phyloP scores from a whole-genome alignment of 2,888 invertebrate species.

The Cheilosia variabilis region DNA sequence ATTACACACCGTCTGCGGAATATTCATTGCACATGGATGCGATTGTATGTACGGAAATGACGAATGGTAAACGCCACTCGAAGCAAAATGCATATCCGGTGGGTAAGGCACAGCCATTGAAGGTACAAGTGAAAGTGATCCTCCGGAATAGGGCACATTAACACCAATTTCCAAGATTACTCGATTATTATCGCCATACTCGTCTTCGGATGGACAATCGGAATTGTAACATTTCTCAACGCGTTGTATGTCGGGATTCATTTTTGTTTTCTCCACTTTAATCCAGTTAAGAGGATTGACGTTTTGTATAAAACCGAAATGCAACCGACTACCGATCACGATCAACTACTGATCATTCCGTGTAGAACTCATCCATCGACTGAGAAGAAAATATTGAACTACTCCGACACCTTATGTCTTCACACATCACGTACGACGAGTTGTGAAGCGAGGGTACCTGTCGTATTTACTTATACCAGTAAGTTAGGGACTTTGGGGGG shows the following conservation, averaged over 20 bases:
- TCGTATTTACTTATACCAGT: conserved; percentile 55
- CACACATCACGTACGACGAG: conserved; percentile 21
- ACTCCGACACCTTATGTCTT: conserved; percentile 28
- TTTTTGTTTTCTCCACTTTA: background rate
- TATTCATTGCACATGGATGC: conserved; percentile 76
- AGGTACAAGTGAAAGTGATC: conserved; percentile 41
- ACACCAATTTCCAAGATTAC: conserved; percentile 67
- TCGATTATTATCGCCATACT: conserved; percentile 55
- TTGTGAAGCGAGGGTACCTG: conserved; percentile 39
- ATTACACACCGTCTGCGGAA: conserved; percentile 81
- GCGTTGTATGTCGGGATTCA: conserved; percentile 53
- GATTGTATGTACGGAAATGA: conserved; percentile 62
- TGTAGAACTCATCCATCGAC: conserved; percentile 54
- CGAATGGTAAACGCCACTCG: conserved; percentile 34
- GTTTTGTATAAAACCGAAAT: conserved; percentile 1
- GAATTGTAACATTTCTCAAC: conserved; percentile 52
- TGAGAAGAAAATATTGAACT: conserved; percentile 46
- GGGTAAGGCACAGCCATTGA: conserved; percentile 46
- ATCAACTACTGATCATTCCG: conserved; percentile 43
- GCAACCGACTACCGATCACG: conserved; percentile 41
- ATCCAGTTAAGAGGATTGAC: conserved; percentile 21
- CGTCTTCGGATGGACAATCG: conserved; percentile 60
- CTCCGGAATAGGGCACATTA: conserved; percentile 32
- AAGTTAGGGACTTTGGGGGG: conserved; percentile 56
- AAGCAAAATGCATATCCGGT: conserved; percentile 49